A percentile compares a stretch with the other conserved stretches of the same genome.
phyloP scores from a whole-genome alignment of 2,113 vertebrate genomes.

The Pycnonotus jocosus region DNA sequence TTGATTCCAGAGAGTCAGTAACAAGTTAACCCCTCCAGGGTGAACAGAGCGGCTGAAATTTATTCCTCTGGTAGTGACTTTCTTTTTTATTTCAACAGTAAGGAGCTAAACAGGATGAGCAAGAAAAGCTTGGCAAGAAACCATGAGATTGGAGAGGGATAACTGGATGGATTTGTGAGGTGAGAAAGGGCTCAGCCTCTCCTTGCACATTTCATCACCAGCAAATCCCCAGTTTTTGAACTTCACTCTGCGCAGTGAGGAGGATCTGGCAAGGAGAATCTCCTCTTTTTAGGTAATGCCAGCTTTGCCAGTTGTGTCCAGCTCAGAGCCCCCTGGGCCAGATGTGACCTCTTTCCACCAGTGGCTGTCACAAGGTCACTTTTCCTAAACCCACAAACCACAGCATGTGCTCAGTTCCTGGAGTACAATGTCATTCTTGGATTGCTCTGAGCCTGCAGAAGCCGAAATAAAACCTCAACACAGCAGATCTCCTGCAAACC shows the following conservation, averaged over 20 bases:
- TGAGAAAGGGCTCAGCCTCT: not conserved
- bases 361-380: not conserved
- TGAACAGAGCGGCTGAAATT: not conserved
- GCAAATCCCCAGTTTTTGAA: not conserved
- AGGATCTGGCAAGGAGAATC: not conserved
- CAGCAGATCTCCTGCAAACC: not conserved
- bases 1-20: not conserved
- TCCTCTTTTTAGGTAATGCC: not conserved
- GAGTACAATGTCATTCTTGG: not conserved
- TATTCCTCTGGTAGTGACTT: not conserved
- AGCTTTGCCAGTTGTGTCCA: not conserved
- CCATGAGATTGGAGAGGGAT: not conserved
- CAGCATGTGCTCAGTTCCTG: fast-evolving
- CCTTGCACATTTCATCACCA: not conserved
- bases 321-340: not conserved
- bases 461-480: not conserved
- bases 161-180: not conserved
- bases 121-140: not conserved
- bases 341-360: not conserved
- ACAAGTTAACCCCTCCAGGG: not conserved
- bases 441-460: not conserved
- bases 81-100: not conserved
- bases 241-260: fast-evolving
- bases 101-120: not conserved
- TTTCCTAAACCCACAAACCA: not conserved